These are phyloP conservation scores for Pempheris klunzingeri DNA, from an alignment of 2,797 vertebrate species.

Conservation along the genomic window DNA sequence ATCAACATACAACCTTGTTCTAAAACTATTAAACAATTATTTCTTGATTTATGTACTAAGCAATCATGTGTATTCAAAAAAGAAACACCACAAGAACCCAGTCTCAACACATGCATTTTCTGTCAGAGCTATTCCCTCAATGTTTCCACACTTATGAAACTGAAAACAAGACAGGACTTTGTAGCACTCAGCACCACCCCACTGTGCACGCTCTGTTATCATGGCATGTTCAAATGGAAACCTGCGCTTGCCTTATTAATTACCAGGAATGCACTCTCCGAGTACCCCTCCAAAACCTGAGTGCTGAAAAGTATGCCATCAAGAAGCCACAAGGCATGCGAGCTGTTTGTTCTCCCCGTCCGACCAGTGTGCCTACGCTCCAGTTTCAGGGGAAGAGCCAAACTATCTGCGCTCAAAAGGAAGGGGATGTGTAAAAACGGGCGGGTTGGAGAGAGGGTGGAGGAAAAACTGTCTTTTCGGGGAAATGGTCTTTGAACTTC, in stretches of 20 bases:
- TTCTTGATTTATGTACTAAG: background rate
- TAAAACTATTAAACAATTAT: background rate
- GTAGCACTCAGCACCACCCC: constrained; percentile 52
- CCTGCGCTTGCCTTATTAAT: constrained; percentile 72
- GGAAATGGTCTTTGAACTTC: constrained; percentile 63
- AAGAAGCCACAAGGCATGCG: constrained; percentile 73
- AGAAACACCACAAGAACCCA: background rate
- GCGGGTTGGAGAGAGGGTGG: constrained; percentile 47
- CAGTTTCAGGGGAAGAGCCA: constrained; percentile 66
- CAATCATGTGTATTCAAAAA: background rate
- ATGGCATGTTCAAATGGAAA: constrained; percentile 66
- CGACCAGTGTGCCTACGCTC: constrained; percentile 56
- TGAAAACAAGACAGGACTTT: constrained; percentile 65
- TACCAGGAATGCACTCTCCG: constrained; percentile 67
- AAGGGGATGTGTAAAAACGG: constrained; percentile 73
- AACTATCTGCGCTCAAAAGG: constrained; percentile 69
- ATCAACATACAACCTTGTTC: background rate
- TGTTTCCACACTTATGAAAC: constrained; percentile 58
- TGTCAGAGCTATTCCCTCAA: constrained; percentile 20
- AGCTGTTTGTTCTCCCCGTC: constrained; percentile 65
- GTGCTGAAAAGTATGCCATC: constrained; percentile 70
- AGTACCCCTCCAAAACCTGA: constrained; percentile 58
- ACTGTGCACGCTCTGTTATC: constrained; percentile 55
- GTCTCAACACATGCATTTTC: constrained; percentile 10
- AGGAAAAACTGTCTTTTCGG: constrained; percentile 51